Base-by-base conservation (phyloP, 2,888 invertebrate species). In the Aphidoletes aphidimyza region DNA sequence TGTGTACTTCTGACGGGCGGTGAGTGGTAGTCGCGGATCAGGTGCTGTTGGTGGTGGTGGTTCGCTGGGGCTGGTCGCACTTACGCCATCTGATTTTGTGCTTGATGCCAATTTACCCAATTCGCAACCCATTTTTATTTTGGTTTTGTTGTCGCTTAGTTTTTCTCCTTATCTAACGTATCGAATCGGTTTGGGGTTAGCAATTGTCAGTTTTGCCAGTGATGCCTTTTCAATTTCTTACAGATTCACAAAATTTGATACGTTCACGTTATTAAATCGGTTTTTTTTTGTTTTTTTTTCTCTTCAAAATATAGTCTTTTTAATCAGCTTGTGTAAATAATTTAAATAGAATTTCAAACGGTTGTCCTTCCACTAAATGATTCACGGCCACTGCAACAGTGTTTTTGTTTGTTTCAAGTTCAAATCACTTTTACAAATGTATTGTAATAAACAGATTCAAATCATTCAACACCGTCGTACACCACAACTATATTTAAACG, bases 1-100 rank as follows among this genome's bases (percentile, higher is more conserved):
- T 87, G 93, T 94, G 90, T 95, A 97, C 90, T 95, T 96, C 91
- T 97, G 96, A 88, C 94, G 94, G 30, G 95, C 95, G 0, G 95
- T 96, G 85, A 97, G 91, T 0, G 96, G 96, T 86, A 96, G 92
- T 87, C 95, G 91, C 0, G 95, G 94, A 89, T 97, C 96, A 45
- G 93, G 93, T 42, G 93, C 92, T 5, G 93, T 93, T 0, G 94
- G 94, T 0, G 94, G 93, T 19, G 93, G 91, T 59, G 93, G 93
- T 86, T 92, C 93, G 36, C 91, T 91, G 22, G 90, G 91, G 84
- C 91, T 91, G 87, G 90, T 91, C 86, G 89, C 90, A 88, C 88
- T 88, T 87, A 86, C 88, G 47, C 88, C 88, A 85, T 89, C 89
- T 37, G 86, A 85, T 85, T 87, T 87, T 84, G 86, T 86, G 86